Conservation (phyloP, 2,113 vertebrate genomes). For the Sphyrna mokarran region DNA sequence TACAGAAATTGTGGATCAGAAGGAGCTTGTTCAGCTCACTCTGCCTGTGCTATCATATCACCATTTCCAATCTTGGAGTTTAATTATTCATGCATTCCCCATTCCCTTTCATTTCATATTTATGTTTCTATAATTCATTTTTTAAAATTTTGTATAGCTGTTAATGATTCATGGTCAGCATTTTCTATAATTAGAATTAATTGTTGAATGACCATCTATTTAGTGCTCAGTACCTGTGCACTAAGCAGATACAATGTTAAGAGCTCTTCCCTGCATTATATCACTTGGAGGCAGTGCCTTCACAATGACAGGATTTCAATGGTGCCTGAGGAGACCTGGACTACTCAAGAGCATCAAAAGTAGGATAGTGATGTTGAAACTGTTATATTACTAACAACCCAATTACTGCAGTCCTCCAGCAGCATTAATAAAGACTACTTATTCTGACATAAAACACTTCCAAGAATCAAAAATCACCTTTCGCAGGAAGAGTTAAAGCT, state of each 20-base stretch:
- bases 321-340: background rate
- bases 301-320: background rate
- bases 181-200: background rate
- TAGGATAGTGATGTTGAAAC: background rate
- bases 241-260: background rate
- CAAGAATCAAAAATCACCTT: background rate
- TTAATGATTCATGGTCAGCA: background rate
- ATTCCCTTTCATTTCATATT: background rate
- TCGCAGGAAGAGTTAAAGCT: background rate
- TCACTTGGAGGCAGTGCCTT: background rate
- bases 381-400: background rate
- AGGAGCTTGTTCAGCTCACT: background rate
- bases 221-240: background rate
- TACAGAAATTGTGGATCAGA: background rate
- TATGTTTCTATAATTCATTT: background rate
- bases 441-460: background rate
- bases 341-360: background rate
- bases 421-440: background rate
- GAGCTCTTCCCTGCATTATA: background rate
- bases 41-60: background rate
- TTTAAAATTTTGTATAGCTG: background rate
- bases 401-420: background rate
- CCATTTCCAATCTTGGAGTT: background rate
- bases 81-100: background rate
- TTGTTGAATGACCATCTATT: background rate